These are phyloP conservation scores for Marronus borbonicus DNA, from an alignment of 2,888 invertebrate genomes.

Conservation along the genomic window DNA sequence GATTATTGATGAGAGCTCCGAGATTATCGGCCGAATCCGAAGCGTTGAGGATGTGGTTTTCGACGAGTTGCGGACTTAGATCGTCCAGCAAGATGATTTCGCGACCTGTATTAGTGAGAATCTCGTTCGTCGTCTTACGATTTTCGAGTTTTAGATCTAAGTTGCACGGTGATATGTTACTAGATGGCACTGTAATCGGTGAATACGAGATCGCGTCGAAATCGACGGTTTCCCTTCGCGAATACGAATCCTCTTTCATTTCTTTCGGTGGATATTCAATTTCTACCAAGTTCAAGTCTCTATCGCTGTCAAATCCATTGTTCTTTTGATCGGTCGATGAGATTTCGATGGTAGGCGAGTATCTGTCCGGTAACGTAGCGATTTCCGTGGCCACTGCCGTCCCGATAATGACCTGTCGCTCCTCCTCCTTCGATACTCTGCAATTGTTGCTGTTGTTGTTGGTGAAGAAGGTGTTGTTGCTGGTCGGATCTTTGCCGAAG, in stretches of 20 bases:
- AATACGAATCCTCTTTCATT: not conserved
- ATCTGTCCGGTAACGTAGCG: conserved; percentile 67
- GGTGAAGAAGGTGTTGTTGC: conserved; percentile 55
- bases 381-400: conserved; percentile 51
- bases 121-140: not conserved
- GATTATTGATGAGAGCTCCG: conserved; percentile 61
- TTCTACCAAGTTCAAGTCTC: not conserved
- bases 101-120: not conserved
- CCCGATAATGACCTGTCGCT: not conserved
- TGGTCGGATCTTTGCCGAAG: conserved; percentile 58
- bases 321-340: conserved; percentile 66
- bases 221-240: not conserved
- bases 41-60: conserved; percentile 30
- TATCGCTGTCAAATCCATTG: conserved; percentile 71
- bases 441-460: conserved; percentile 51
- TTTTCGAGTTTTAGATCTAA: not conserved
- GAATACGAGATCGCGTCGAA: too few relatives aligned
- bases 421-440: conserved; percentile 51
- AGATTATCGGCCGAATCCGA: conserved; percentile 46
- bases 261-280: not conserved
- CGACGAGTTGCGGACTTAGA: conserved; percentile 2
- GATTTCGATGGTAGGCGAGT: conserved; percentile 66
- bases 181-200: too few relatives aligned
- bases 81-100: not conserved
- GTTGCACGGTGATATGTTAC: too few relatives aligned